Base-by-base conservation (phyloP, 2,888 invertebrate genomes). In the Ganaspis brasiliensis region DNA sequence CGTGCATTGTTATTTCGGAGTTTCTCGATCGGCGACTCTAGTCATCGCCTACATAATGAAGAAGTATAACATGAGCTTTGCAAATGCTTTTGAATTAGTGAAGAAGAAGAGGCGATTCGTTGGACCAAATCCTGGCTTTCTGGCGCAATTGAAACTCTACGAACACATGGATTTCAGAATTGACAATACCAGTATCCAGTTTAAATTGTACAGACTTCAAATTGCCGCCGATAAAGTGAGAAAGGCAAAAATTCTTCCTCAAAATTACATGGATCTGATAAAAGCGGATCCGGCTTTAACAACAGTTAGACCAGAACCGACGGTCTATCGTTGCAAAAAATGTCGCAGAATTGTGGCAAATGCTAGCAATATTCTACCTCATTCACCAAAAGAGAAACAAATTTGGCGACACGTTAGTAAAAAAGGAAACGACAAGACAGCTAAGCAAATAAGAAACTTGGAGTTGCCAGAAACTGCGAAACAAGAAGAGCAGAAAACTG, bases 1-100 rank as follows among this genome's bases (percentile, higher is more conserved):
- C 14, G 97, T 98, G 1, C 98, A 98, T 89, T 98, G 98, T 91
- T 97, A 97, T 90, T 98, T 96, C 86, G 98, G 98, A 14, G 96
- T 98, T 2, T 98, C 98, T 0, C 94, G 98, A 73, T 98, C 98
- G 89, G 96, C 97, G 0, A 95, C 98, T 0, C 93, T 98, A 2
- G 96, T 98, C 0, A 95, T 97, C 75, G 97, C 96, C 0, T 97
- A 95, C 89, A 92, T 97, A 12, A 98, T 98, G 98, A 95, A 96
- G 87, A 96, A 96, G 84, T 94, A 97, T 88, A 92, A 94, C n/a
- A 90, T 97, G 57, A 94, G 94, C 76, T 96, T 95, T 84, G 93
- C 94, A 45, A 95, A 96, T 70, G 97, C 97, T 0, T 95, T 95
- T 79, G 93, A 94, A 57, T 84, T 91, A 87, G 96, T 96, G 0